Percentiles rank a stretch among this genome's conserved stretches.
These are phyloP conservation scores for Bradysia coprophila DNA, from an alignment of 1,140 invertebrate species.

Conservation along the genomic window DNA sequence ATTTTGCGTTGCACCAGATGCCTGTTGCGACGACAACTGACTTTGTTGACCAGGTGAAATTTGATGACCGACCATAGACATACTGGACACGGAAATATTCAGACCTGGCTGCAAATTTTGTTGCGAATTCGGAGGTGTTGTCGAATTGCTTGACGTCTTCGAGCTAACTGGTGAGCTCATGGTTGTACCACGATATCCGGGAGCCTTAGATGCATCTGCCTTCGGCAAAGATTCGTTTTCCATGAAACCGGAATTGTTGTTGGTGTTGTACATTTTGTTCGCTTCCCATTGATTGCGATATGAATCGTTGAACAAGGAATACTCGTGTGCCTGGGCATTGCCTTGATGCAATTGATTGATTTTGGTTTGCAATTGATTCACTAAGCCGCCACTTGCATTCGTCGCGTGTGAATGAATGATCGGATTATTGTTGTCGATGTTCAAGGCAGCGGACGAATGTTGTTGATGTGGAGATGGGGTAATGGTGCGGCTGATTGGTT, in stretches of 20 bases:
- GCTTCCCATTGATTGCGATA: slow-evolving; percentile 43
- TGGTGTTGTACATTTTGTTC: slow-evolving; percentile 30
- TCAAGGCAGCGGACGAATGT: background rate
- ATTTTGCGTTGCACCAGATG: background rate
- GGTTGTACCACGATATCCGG: slow-evolving; percentile 52
- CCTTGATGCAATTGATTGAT: slow-evolving; percentile 1
- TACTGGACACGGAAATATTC: background rate
- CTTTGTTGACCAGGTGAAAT: background rate
- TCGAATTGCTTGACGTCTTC: slow-evolving; percentile 34
- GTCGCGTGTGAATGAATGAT: background rate
- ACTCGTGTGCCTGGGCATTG: slow-evolving; percentile 33
- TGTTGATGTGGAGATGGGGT: slow-evolving; percentile 1
- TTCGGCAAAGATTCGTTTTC: slow-evolving; percentile 35
- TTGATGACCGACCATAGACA: background rate
- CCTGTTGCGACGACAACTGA: background rate
- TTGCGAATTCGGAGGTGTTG: slow-evolving; percentile 13
- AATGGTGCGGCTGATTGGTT: slow-evolving; percentile 7
- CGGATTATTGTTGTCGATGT: background rate
- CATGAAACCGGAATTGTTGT: slow-evolving; percentile 22
- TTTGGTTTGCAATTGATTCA: slow-evolving; percentile 1
- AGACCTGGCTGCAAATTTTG: background rate
- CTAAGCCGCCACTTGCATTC: slow-evolving; percentile 1
- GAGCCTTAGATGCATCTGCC: slow-evolving; percentile 62
- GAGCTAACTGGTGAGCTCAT: slow-evolving; percentile 50
- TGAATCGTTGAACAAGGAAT: slow-evolving; percentile 61